Base-by-base conservation (phyloP, 2,113 vertebrate species). In the Otolemur garnettii region DNA sequence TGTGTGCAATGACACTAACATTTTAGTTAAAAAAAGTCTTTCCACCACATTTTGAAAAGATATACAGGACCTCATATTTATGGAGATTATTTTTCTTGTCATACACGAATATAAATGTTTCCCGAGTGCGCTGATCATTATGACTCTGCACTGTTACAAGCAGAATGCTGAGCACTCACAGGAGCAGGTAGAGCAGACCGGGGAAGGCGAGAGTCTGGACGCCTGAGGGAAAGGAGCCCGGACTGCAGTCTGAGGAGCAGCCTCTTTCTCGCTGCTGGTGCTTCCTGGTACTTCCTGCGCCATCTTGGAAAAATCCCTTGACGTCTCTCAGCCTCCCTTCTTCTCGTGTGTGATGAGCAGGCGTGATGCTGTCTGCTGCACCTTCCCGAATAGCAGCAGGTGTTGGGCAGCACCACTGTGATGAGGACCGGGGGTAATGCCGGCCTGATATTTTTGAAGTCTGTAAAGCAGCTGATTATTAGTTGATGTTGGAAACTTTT, bases 21-120 rank as follows among this genome's bases (percentile, higher is more conserved):
- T 74, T 77, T 78, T 79, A 71, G 77, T 74, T 50, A 10, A n/a
- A 92, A 64, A 64, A 74, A 80, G 14, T 78, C 13, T 86, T 87
- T 92, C 35, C 30, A 71, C 26, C 8, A 42, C 82, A 79, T 90
- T 93, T 91, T 89, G 42, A 91, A n/a, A 89, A 86, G 22, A 64
- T 81, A 24, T 35, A 60, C 82, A 80, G 59, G 30, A 60, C 53
- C 22, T 38, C 19, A 62, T 4, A 28, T 50, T 89, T 77, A 78
- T 28, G 45, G n/a, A 79, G 0, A 7, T 59, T 50, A 82, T 77
- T 42, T 7, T 72, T 1, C 38, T 22, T 22, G 2, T 66, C 14
- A 24, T 66, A 35, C 13, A 13, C 55, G 30, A 30, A 45, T 33
- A 53, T 35, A 71, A 83, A 66, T 26, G 15, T 17, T 17, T 57